Evolutionary conservation across 2,888 invertebrate genomes (phyloP), one percentile per base, ranked within the genome.

Genomic region (Pammene aurita): DNA sequence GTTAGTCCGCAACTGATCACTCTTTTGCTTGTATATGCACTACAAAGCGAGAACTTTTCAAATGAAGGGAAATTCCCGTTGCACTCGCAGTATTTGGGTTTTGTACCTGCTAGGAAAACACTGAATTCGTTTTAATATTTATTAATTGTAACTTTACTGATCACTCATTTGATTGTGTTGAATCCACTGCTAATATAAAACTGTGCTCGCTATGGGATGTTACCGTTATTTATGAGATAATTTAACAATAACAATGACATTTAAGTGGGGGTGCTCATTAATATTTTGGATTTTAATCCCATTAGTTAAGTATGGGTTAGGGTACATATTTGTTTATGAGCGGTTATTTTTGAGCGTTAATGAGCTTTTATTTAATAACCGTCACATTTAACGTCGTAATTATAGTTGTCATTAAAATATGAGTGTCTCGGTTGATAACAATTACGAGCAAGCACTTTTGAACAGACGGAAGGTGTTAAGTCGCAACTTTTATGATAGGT

Each of bases 261-360:
- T 50, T 18, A 5, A 26, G 62, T 41, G 61, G 62, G n/a, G n/a
- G n/a, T n/a, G 62, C 18, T 18, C 38, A 18, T 62, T 62, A 18
- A 26, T 2, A 26, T 46, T 38, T 35, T 48, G 14, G 11, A 7
- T 16, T 38, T 13, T 48, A 48, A 61, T 48, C 61, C n/a, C n/a
- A n/a, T n/a, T n/a, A 61, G 61, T 35, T 61, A 61, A 61, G 16
- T 11, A 35, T 46, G 26, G 10, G 48, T 34, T 16, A 35, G 35
- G 35, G 60, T 46, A 60, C 60, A 16, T 48, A 35, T 38, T 61
- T 50, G 38, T 50, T 38, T 50, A 61, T 61, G 61, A 61, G 11
- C 44, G 44, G 11, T 42, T 44, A 42, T 26, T 44, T 26, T 42
- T 58, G 42, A 58, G 57, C 35, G 16, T 4, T 61, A 61, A 61